Evolutionary conservation across 2,113 vertebrate species (phyloP).

Genomic region (Oceanites oceanicus): DNA sequence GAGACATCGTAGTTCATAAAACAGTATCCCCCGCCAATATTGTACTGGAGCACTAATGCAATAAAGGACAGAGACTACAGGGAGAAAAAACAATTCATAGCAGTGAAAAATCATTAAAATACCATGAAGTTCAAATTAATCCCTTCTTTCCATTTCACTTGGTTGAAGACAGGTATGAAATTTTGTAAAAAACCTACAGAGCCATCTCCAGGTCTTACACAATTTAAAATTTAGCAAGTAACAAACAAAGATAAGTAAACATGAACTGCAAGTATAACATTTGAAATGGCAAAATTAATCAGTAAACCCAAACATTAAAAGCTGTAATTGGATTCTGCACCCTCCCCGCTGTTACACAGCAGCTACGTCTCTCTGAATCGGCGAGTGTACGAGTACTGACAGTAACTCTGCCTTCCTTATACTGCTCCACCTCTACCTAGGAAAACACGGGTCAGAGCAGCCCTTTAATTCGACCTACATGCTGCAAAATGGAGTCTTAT

Average conservation of each 20-base stretch:
- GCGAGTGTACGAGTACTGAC: accelerated
- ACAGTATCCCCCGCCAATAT: neutral
- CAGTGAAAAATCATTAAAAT: slow-evolving; percentile 26
- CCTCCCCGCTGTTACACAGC: neutral
- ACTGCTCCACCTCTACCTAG: neutral
- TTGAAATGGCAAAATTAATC: neutral
- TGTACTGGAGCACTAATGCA: neutral
- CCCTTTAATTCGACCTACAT: accelerated
- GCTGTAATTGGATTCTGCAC: neutral
- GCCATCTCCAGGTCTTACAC: neutral
- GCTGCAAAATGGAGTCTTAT: neutral
- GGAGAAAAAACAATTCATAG: neutral
- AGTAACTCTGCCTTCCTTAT: neutral
- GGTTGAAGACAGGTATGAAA: neutral
- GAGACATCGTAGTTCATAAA: neutral
- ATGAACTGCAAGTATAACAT: neutral
- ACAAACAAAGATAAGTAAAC: slow-evolving; percentile 1
- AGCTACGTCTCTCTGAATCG: neutral
- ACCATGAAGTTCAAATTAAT: neutral
- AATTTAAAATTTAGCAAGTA: neutral
- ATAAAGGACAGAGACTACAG: neutral
- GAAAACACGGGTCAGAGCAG: neutral
- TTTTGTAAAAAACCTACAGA: neutral
- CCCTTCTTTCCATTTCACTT: neutral
- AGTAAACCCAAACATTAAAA: neutral